Percentiles rank a stretch among this genome's conserved stretches.
These are phyloP conservation scores for Florisuga fusca DNA, from an alignment of 2,797 vertebrate species.

Conservation along the genomic window DNA sequence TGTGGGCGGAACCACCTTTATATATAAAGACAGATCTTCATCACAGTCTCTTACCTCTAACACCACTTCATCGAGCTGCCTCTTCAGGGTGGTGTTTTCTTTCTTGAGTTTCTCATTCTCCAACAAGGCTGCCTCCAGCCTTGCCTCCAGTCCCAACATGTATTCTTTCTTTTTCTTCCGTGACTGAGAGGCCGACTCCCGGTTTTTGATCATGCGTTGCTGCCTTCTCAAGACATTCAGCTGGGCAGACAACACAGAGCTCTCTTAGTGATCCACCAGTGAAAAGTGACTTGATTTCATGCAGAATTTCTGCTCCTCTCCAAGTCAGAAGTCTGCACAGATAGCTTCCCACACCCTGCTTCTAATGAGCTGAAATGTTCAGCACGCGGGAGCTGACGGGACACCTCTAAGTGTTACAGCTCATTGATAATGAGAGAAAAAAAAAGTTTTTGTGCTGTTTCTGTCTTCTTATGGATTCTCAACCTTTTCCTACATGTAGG, in stretches of 20 bases:
- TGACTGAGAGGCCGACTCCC: conserved; percentile 94
- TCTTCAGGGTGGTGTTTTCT: conserved; percentile 92
- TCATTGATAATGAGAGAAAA: neutral
- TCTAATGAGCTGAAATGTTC: neutral
- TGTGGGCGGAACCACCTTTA: neutral
- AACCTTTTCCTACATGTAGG: neutral
- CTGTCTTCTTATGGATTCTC: neutral
- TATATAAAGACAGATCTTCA: neutral
- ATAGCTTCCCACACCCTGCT: neutral
- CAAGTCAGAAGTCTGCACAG: neutral
- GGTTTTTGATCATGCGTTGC: conserved; percentile 97
- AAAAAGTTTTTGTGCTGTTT: neutral
- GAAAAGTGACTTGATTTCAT: neutral
- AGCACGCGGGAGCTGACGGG: fast-evolving
- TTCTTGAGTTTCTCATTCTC: conserved; percentile 92
- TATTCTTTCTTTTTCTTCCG: conserved; percentile 98
- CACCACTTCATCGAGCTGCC: conserved; percentile 89
- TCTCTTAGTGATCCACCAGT: neutral
- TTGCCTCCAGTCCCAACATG: conserved; percentile 88
- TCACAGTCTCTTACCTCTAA: conserved; percentile 82
- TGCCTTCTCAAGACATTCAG: conserved; percentile 88
- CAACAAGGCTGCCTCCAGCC: conserved; percentile 86
- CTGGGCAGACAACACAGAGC: conserved; percentile 60
- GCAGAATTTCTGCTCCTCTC: neutral
- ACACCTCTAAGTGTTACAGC: neutral